Base-by-base conservation (phyloP, 1,140 invertebrate species). In the Cyphomyrmex costatus region DNA sequence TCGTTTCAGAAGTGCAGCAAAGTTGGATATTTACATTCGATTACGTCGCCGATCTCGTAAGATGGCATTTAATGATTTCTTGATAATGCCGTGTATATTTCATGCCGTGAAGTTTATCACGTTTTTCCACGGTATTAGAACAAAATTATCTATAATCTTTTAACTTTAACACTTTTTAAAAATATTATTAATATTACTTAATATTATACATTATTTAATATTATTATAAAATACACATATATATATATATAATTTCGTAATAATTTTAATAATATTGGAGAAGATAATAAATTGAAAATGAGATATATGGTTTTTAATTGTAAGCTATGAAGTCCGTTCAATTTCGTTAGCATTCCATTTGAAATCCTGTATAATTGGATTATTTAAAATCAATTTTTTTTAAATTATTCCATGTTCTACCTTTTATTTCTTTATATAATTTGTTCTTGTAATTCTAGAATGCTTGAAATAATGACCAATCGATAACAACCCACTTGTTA, bases 391-490 rank as follows among this genome's bases (percentile, higher is more conserved):
- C 12, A 24, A 60, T 42, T 58, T 49, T 7, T 16, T 27, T 27
- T 42, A 42, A 36, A 8, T 24, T 16, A 21, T 12, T 36, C n/a
- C n/a, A 30, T 21, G 0, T 6, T 60, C 19, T 12, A 24, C 12
- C 33, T 76, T 14, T 42, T 76, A 58, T 14, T 24, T 71, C 24
- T 27, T 16, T 36, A 27, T 36, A 27, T 12, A 24, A 74, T 24
- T 74, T 76, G 3, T 76, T 42, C 30, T 42, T 56, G 14, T 58
- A 58, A 56, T 58, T 58, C 19, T 36, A 27, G 14, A 76, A 36
- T 30, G n/a, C 51, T 58, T 76, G 14, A 76, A 78, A 63, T 77
- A 77, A 30, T 74, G 49, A 21, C 6, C 71, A 33, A 63, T 63
- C 42, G 36, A 46, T 49, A 30, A 14, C 36, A 77, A 21, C 33